Conservation (phyloP, 2,113 vertebrate species). For the Cariama cristata region DNA sequence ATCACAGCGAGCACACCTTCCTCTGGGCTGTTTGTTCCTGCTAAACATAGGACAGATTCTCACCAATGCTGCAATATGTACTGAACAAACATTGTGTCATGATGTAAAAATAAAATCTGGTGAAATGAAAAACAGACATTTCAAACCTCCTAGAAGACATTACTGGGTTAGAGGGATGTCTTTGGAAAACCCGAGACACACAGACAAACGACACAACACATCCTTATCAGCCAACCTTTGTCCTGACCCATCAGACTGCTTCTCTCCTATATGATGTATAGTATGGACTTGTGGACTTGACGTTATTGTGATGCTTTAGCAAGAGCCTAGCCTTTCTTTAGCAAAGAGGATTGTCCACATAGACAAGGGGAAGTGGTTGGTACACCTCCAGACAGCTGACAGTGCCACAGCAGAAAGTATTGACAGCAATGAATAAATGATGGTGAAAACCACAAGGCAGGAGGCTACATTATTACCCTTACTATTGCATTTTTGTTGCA, state of each 20-base stretch:
- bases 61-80: constrained; percentile 23
- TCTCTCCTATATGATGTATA: background rate
- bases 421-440: background rate
- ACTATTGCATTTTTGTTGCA: background rate
- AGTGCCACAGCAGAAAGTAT: background rate
- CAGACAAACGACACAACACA: background rate
- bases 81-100: constrained; percentile 17
- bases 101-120: constrained; percentile 47
- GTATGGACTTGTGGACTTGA: constrained; percentile 17
- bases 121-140: constrained; percentile 25
- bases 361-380: background rate
- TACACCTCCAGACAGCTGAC: background rate
- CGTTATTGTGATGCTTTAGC: background rate
- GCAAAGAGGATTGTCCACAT: background rate
- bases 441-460: background rate
- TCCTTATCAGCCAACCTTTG: constrained; percentile 42
- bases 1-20: constrained; percentile 23
- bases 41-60: constrained; percentile 49
- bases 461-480: background rate
- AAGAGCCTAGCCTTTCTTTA: constrained; percentile 59
- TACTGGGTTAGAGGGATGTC: background rate
- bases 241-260: background rate
- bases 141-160: constrained; percentile 8
- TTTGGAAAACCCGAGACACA: background rate
- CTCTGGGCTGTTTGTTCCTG: constrained; percentile 57